phyloP scores from a whole-genome alignment of 1,140 invertebrate species.

The Diachasmimorpha longicaudata region DNA sequence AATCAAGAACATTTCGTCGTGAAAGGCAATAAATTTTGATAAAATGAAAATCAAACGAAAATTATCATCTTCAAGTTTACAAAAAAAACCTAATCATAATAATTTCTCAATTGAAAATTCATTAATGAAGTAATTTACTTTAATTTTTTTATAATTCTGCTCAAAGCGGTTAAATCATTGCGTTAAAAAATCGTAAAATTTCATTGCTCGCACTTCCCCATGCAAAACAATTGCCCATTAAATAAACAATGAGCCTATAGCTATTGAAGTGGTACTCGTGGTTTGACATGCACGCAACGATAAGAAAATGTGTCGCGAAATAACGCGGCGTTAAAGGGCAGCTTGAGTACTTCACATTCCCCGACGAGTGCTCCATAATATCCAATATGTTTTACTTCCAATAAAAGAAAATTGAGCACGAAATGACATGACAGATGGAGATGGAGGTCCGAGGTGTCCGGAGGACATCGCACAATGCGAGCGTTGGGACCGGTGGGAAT shows the following conservation, averaged over 20 bases:
- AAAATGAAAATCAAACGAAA: too few species aligned
- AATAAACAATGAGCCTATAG: background rate
- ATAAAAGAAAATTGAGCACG: background rate
- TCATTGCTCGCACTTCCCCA: background rate
- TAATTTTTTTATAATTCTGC: too few species aligned
- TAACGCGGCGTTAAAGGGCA: background rate
- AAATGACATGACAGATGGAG: background rate
- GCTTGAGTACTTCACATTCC: background rate
- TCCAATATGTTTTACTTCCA: background rate
- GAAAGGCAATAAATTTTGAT: too few species aligned
- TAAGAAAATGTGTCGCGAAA: background rate
- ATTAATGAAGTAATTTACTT: too few species aligned
- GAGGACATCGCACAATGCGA: background rate
- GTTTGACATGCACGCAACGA: background rate
- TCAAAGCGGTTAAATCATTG: too few species aligned
- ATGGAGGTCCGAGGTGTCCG: background rate
- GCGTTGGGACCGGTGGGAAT: too few species aligned
- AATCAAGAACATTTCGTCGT: too few species aligned
- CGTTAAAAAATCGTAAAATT: too few species aligned
- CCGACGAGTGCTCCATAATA: background rate
- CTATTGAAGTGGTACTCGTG: background rate
- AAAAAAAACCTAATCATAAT: too few species aligned
- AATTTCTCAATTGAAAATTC: too few species aligned
- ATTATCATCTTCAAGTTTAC: too few species aligned
- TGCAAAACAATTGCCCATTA: background rate